Percentiles rank a stretch among this genome's conserved stretches.
Evolutionary conservation across 30 jellyfish, hydroid and myxozoan species (phyloP).

Genomic region (Aurelia aurita complex sp. Pacific): DNA sequence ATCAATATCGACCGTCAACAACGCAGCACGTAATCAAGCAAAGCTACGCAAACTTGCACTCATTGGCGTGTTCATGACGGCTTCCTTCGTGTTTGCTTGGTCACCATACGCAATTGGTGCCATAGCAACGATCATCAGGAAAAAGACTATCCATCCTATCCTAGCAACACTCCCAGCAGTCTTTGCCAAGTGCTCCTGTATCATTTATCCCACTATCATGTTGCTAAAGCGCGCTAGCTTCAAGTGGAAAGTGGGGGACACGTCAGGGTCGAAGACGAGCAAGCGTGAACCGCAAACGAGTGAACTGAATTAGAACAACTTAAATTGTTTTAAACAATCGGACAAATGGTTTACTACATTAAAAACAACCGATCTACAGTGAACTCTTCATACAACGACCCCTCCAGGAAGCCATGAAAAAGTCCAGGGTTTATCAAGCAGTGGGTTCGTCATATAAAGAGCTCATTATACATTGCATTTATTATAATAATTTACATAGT

Average conservation of each 20-base stretch:
- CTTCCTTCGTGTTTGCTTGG: conserved; percentile 39
- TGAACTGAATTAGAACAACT: neutral
- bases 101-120: conserved; percentile 58
- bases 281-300: conserved; percentile 1
- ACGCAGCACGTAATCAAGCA: conserved; percentile 9
- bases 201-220: conserved; percentile 28
- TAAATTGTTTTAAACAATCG: too few species aligned
- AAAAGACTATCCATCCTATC: conserved; percentile 15
- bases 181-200: conserved; percentile 45
- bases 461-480: too few species aligned
- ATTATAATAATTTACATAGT: too few species aligned
- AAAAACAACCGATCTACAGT: too few species aligned
- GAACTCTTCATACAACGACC: too few species aligned
- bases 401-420: too few species aligned
- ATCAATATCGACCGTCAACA: conserved; percentile 12
- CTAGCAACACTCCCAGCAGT: conserved; percentile 48
- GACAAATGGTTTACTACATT: too few species aligned
- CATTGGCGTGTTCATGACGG: conserved; percentile 27
- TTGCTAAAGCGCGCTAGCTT: conserved; percentile 8
- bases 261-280: neutral
- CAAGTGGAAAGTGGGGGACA: conserved; percentile 12
- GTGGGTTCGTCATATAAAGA: too few species aligned
- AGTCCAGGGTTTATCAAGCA: too few species aligned
- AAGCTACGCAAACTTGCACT: conserved; percentile 40
- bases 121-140: conserved; percentile 5